Base-by-base conservation (phyloP, 2,797 vertebrate genomes). In the Apodemus agrarius region DNA sequence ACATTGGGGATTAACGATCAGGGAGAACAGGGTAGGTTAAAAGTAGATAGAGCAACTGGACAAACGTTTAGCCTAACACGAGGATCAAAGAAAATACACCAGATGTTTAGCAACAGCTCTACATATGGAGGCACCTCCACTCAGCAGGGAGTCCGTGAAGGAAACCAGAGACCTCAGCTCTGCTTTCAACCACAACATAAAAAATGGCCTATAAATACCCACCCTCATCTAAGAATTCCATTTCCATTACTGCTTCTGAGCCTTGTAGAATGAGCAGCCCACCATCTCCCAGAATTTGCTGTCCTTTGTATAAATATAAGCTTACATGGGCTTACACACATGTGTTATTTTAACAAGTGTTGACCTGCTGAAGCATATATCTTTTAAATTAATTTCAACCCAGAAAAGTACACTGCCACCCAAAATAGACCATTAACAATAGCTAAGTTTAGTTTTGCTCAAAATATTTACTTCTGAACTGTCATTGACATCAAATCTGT, bases 81-180 rank as follows among this genome's bases (percentile, higher is more conserved):
- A 95, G 10, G 96, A 98, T 98, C 98, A 98, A 98, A 99, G 98
- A 91, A 97, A 97, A 89, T 57, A 78, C 40, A 76, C 98, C 98
- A 99, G 98, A 99, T 98, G 98, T 98, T 98, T 98, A 97, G 98
- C 97, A 98, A 97, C 97, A 98, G 93, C 92, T 96, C 92, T 97
- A 59, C 97, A 97, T 90, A 98, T 94, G 96, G 98, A 98, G 96
- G 94, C 93, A 98, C 94, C 98, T 95, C 97, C 24, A 59, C 98
- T 98, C 98, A 98, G 98, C 98, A 98, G 98, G 98, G 98, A 94
- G 96, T 98, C 96, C 90, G 94, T 95, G 97, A 97, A 97, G 96
- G 98, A 98, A 99, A 98, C 96, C 93, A 97, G 98, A 99, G 98
- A 98, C 97, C 96, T 65, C 96, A 98, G 98, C 97, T 98, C 95